A percentile compares a stretch with the other conserved stretches of the same genome.
Evolutionary conservation across 1,140 invertebrate genomes (phyloP).

Genomic region (Protaetia brevitarsis): DNA sequence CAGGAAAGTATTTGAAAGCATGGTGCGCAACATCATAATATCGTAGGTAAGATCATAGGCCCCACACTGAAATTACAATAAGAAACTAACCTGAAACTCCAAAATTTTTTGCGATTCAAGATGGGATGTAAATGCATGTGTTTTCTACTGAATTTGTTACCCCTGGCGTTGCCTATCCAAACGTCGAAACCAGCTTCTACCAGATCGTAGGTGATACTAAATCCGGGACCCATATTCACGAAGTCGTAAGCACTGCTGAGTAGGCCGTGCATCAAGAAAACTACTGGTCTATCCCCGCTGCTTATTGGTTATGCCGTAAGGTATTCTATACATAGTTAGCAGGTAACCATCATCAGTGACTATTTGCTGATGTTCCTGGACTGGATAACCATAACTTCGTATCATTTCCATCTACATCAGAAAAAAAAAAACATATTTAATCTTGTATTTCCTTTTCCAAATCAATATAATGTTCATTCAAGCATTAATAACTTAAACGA

Average conservation of each 20-base stretch:
- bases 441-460: too few species aligned
- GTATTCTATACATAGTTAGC: constrained; percentile 57
- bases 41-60: too few species aligned
- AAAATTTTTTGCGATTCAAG: constrained; percentile 33
- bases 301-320: constrained; percentile 34
- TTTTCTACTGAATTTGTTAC: constrained; percentile 19
- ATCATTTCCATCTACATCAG: constrained; percentile 39
- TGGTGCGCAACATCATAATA: too few species aligned
- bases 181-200: constrained; percentile 64
- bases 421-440: background rate
- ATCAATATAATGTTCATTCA: too few species aligned
- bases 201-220: constrained; percentile 56
- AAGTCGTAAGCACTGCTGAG: constrained; percentile 57
- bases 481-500: too few species aligned
- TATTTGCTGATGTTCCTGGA: constrained; percentile 45
- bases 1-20: too few species aligned
- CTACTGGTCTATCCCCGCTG: constrained; percentile 41
- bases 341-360: constrained; percentile 61
- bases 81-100: constrained; percentile 46
- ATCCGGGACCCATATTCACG: constrained; percentile 56
- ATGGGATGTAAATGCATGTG: constrained; percentile 11
- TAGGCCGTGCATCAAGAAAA: constrained; percentile 66
- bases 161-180: constrained; percentile 62
- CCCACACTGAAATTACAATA: background rate
- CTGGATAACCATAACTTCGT: constrained; percentile 42